These are phyloP conservation scores for Rhynchophorus ferrugineus DNA, from an alignment of 1,140 invertebrate genomes.

Conservation along the genomic window DNA sequence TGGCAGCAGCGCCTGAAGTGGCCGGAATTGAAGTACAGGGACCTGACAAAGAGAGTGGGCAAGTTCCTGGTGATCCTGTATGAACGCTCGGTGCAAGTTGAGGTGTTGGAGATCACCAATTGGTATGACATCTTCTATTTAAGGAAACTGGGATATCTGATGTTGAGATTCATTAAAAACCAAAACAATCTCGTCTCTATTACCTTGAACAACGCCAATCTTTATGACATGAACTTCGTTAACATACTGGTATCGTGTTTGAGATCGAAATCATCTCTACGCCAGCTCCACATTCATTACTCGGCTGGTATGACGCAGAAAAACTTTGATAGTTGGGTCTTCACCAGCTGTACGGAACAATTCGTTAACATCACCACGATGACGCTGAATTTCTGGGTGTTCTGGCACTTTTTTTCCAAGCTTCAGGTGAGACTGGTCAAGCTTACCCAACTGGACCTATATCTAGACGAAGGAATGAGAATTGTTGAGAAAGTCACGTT, in stretches of 20 bases:
- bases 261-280: slow-evolving; percentile 9
- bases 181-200: slow-evolving; percentile 15
- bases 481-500: slow-evolving; percentile 6
- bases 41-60: slow-evolving; percentile 25
- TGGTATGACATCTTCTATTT: slow-evolving; percentile 27
- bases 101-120: slow-evolving; percentile 21
- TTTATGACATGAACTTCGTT: slow-evolving; percentile 14
- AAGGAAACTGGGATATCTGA: slow-evolving; percentile 25
- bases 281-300: slow-evolving; percentile 11
- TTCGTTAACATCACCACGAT: slow-evolving; percentile 15
- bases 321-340: slow-evolving; percentile 13
- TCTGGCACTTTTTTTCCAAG: slow-evolving; percentile 14
- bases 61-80: slow-evolving; percentile 20
- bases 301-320: slow-evolving; percentile 8
- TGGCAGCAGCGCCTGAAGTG: slow-evolving; percentile 10
- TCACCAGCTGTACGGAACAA: slow-evolving; percentile 18
- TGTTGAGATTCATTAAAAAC: slow-evolving; percentile 23
- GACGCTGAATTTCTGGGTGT: slow-evolving; percentile 20
- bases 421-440: slow-evolving; percentile 4
- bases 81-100: slow-evolving; percentile 19
- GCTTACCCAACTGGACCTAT: slow-evolving; percentile 13
- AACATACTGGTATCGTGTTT: slow-evolving; percentile 14
- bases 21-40: slow-evolving; percentile 13
- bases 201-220: slow-evolving; percentile 16
- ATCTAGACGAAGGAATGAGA: slow-evolving; percentile 12